Base-by-base conservation (phyloP, 1,140 invertebrate genomes). In the Agrilus planipennis region DNA sequence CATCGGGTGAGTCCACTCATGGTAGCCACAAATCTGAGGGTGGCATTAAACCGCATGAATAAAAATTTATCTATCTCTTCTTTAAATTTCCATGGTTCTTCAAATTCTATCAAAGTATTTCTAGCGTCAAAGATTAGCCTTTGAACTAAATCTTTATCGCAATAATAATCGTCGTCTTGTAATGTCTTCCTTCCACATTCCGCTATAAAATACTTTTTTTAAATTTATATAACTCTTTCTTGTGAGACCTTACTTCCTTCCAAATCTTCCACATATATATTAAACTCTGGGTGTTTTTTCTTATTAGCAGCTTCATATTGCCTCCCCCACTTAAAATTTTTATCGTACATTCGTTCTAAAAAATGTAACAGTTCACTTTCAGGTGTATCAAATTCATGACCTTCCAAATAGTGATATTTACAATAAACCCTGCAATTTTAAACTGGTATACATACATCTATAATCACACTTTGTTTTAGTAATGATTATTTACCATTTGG, bases 1-100 rank as follows among this genome's bases (percentile, higher is more conserved):
- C 87, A 91, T 23, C 86, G 70, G 0, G 86, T 89, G 0, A 93
- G 58, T 0, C 89, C 89, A 56, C 86, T 89, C 54, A 89, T 83
- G 0, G 88, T 92, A 0, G 86, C 83, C 14, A 90, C 78, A 60
- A 89, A 93, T 22, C 84, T 69, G 6, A 85, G 57, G 32, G 73
- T 78, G 2, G 76, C 75, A 31, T 79, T 76, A 46, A 82, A 87
- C n/a, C 61, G 54, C 28, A 66, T 53, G 2, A 78, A 72, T 1
- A 83, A 51, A 10, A 60, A 39, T 16, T 44, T 32, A 9, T 69
- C 63, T n/a, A 54, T 60, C 0, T 69, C 56, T 10, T 67, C 68
- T 7, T 67, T 63, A 28, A 74, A 76, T 2, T 68, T 61, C 68
- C 74, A 77, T 14, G 62, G 60, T 27, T 53, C 52, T 23, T 71